Evolutionary conservation across 1,140 invertebrate species (phyloP).

Genomic region (Potamilus streckersoni): DNA sequence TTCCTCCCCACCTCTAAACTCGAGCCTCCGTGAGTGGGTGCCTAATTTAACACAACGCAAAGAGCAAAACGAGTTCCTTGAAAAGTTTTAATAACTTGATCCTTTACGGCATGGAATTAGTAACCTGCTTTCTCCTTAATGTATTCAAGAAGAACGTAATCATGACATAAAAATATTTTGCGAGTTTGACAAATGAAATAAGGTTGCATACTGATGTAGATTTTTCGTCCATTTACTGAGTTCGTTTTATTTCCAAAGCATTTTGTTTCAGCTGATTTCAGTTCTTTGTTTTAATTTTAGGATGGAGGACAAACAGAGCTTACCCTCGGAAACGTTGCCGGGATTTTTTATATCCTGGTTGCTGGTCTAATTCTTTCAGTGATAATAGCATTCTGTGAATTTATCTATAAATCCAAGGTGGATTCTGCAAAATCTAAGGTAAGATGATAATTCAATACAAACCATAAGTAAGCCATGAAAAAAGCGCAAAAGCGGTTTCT

Average conservation of each 20-base stretch:
- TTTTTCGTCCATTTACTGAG: neutral
- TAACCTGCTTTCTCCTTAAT: neutral
- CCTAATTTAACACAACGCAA: no score
- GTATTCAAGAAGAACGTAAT: neutral
- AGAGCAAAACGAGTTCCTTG: neutral
- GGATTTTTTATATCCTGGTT: slow-evolving; percentile 98
- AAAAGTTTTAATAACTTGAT: neutral
- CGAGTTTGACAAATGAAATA: neutral
- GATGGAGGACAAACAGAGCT: slow-evolving; percentile 89
- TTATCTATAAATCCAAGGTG: slow-evolving; percentile 69
- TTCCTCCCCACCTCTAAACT: no score
- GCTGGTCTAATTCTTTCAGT: slow-evolving; percentile 90
- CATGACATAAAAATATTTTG: neutral
- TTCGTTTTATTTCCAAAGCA: no score
- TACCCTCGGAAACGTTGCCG: slow-evolving; percentile 96
- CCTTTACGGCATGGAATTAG: neutral
- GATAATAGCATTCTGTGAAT: slow-evolving; percentile 91
- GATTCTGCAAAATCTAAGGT: slow-evolving; percentile 57
- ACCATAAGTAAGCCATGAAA: no score
- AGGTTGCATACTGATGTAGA: neutral
- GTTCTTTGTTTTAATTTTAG: slow-evolving; percentile 67
- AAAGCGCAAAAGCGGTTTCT: no score
- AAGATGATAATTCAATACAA: slow-evolving; percentile 4
- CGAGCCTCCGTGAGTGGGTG: no score
- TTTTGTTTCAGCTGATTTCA: neutral